phyloP scores from a whole-genome alignment of 2,888 invertebrate species.

The Acanthococcus lagerstroemiae region DNA sequence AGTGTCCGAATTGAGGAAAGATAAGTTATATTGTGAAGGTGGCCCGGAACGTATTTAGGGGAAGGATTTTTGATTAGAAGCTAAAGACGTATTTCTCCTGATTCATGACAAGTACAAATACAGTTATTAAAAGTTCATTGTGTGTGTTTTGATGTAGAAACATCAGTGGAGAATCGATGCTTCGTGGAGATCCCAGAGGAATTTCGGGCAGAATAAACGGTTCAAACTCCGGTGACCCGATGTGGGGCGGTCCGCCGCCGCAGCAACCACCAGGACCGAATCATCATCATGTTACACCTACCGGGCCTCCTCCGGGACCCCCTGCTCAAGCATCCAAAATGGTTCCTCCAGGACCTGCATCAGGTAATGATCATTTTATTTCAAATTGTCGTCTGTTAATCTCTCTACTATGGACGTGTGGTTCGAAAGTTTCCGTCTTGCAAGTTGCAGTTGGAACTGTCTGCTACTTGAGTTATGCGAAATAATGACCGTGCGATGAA shows the following conservation, averaged over 20 bases:
- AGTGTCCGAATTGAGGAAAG: no score
- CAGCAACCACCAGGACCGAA: constrained; percentile 38
- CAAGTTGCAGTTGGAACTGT: no score
- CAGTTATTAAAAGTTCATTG: not conserved
- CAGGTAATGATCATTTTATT: constrained; percentile 17
- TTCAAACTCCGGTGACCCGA: constrained; percentile 50
- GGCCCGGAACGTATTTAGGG: no score
- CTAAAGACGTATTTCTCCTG: no score
- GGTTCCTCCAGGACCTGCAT: constrained; percentile 31
- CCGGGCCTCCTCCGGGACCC: constrained; percentile 35
- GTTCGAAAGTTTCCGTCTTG: no score
- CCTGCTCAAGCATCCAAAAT: constrained; percentile 31
- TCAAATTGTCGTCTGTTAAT: not conserved
- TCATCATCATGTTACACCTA: constrained; percentile 34
- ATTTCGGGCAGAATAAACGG: constrained; percentile 76
- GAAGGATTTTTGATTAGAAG: no score
- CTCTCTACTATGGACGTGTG: no score
- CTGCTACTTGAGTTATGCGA: no score
- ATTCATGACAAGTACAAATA: no score
- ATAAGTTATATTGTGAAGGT: no score
- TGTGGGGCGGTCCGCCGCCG: constrained; percentile 59
- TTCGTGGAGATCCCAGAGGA: constrained; percentile 62
- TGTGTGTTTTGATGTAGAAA: constrained; percentile 38
- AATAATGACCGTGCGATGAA: no score
- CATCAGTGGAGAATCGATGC: constrained; percentile 48